Base-by-base conservation (phyloP, 2,797 vertebrate genomes). In the Amblyraja radiata region DNA sequence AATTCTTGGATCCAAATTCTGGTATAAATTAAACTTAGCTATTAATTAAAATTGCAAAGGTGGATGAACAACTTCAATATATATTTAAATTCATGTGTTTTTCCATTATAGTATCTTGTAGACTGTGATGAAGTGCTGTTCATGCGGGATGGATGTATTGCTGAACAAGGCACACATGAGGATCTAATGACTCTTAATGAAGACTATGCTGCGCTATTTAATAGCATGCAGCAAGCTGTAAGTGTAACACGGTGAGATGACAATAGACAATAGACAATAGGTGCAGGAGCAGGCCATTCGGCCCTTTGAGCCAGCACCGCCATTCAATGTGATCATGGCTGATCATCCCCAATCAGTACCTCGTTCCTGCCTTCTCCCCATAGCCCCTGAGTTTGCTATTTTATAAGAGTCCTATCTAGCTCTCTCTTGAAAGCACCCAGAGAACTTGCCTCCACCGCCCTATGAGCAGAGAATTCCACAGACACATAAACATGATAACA, bases 61-160 rank as follows among this genome's bases (percentile, higher is more conserved):
- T 8, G 13, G 46, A 83, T 83, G 54, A 83, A 83, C 23, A 78
- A 83, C 14, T 79, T n/a, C 10, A 14, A 18, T 36, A 32, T 28
- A 84, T 58, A 65, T 16, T 65, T 36, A 1, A 23, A 23, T 46
- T 76, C 13, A 54, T 68, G 8, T 91, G 68, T 36, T 14, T 46
- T 71, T 94, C 93, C 16, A 93, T 93, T 93, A 94, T 94, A 98
- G 98, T 98, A 97, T 94, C 96, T 98, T 94, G 93, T 95, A 1
- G 96, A 97, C 93, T 98, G 97, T 93, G 97, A 98, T 94, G 95
- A 97, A 65, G 95, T 98, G 83, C 93, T 98, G 93, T 95, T 98
- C 93, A 97, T 98, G 96, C 97, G 97, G 95, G 96, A 97, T 1
- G 97, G 98, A 54, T 96, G 96, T 95, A 96, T 98, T 94, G 94